These are phyloP conservation scores for Rhegmatorhina hoffmannsi DNA, from an alignment of 2,113 vertebrate genomes.

Conservation along the genomic window DNA sequence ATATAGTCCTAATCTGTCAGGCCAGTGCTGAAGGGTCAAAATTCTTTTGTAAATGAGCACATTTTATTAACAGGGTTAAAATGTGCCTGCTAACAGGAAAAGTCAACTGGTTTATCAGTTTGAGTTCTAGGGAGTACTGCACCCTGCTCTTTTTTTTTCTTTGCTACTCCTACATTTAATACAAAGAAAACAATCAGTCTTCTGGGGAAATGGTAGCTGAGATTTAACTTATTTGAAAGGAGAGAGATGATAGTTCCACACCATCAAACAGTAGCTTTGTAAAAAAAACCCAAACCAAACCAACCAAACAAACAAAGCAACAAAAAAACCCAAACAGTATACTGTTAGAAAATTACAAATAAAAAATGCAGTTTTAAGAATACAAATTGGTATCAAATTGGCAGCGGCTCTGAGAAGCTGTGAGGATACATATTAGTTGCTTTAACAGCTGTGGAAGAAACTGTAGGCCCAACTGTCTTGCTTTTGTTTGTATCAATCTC, in stretches of 20 bases:
- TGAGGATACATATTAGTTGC: background rate
- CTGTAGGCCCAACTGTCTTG: background rate
- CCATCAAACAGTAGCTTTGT: background rate
- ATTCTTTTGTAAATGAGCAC: background rate
- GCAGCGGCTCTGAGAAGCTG: background rate
- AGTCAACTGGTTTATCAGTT: background rate
- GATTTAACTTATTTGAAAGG: background rate
- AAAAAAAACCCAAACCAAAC: background rate
- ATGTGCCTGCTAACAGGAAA: background rate
- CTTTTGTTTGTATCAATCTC: conserved; percentile 31
- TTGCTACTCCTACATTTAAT: background rate
- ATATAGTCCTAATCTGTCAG: background rate
- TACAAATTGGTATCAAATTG: background rate
- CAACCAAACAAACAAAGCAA: background rate
- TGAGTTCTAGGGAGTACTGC: background rate
- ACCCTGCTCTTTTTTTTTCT: background rate
- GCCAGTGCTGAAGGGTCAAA: background rate
- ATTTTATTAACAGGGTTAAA: background rate
- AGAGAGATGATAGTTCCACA: background rate
- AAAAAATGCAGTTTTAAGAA: background rate
- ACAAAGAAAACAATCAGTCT: background rate
- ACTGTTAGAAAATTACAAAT: background rate
- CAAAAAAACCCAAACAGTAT: background rate
- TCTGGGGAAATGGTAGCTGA: background rate
- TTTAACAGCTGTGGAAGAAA: background rate